phyloP scores from a whole-genome alignment of 2,113 vertebrate species.

The Silurus meridionalis region DNA sequence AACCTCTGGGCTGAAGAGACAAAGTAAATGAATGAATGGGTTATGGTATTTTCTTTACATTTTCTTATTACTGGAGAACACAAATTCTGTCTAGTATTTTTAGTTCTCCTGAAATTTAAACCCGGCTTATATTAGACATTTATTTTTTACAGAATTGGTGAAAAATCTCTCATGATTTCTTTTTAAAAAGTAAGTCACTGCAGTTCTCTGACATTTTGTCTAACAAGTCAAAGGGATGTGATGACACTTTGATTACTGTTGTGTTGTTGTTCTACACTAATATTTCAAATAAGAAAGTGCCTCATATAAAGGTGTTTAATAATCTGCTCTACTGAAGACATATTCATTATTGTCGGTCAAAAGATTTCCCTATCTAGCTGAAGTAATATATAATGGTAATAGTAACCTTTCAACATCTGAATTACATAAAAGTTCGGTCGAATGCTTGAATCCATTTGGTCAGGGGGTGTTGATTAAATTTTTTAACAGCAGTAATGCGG shows the following conservation, averaged over 20 bases:
- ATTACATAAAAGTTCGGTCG: neutral
- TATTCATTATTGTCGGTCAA: slow-evolving; percentile 1
- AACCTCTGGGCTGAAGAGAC: neutral
- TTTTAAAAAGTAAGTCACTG: neutral
- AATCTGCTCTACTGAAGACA: neutral
- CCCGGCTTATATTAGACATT: neutral
- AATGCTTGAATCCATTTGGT: neutral
- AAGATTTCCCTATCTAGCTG: neutral
- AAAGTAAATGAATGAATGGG: neutral
- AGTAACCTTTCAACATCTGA: neutral
- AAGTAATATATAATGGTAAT: neutral
- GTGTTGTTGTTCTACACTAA: neutral
- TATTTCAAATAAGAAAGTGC: slow-evolving; percentile 11
- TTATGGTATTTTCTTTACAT: neutral
- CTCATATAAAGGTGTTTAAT: slow-evolving; percentile 27
- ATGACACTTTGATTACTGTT: neutral
- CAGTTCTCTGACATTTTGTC: neutral
- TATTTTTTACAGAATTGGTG: neutral
- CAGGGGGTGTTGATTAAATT: neutral
- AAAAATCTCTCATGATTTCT: neutral
- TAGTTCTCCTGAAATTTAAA: neutral
- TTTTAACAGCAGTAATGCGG: neutral
- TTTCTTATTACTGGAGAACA: neutral
- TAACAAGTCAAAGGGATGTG: neutral
- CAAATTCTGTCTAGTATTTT: too few species aligned